Evolutionary conservation across 1,140 invertebrate species (phyloP), one percentile per base, ranked within the genome.

Genomic region (Trissolcus basalis): DNA sequence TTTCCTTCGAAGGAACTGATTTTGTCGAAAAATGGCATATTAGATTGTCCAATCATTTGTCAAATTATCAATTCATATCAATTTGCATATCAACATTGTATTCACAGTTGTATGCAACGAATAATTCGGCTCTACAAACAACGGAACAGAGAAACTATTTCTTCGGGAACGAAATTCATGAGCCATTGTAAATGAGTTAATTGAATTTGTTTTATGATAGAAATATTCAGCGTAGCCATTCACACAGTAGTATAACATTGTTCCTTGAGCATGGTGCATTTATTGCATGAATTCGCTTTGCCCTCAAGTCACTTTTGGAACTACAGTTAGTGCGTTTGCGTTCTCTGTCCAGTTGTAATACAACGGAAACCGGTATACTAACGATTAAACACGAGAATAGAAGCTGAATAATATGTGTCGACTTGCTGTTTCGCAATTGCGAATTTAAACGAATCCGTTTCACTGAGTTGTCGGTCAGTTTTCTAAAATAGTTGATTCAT

Each of bases 361-460:
- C 19, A 27, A 27, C 19, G 19, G 19, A 6, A 27, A 27, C 19
- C 19, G 19, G 19, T 27, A 27, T 27, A 27, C 19, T 27, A 60
- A 73, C 54, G 53, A 64, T 72, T 72, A 65, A 72, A 41, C 43
- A 33, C 55, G 60, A 67, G 61, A 73, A 73, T 36, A 48, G 47
- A 45, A 60, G 15, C 41, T 35, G 55, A 72, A 65, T 55, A 60
- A 64, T 58, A 33, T 54, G 41, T 56, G 60, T 47, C 69, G 47
- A 33, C 49, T 14, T 10, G 39, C 48, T 44, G 47, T 27, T 70
- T 9, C 33, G 53, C 33, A 44, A 56, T 16, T 53, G 48, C 39
- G 9, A 51, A n/a, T 61, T 6, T 6, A 6, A 27, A 27, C 19
- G 19, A 27, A 27, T 27, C 19, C 19, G 19, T 27, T 27, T 6